These are phyloP conservation scores for Blera fallax DNA, from an alignment of 2,888 invertebrate species.

Conservation along the genomic window DNA sequence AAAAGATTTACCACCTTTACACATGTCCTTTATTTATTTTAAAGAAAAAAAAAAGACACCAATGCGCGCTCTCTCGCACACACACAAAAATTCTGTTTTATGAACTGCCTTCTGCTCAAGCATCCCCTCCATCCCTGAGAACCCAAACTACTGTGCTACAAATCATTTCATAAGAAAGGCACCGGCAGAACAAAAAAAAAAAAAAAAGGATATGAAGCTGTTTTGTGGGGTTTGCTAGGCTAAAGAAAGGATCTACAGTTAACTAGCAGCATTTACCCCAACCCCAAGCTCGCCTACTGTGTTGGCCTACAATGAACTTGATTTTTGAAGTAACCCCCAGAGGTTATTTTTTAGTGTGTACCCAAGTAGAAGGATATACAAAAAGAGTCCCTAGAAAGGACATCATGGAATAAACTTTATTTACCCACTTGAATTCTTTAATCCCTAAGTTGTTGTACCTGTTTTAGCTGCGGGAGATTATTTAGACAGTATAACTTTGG, in stretches of 20 bases:
- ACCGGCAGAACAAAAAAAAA: not conserved
- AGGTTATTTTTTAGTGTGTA: constrained; percentile 60
- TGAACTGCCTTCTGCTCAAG: not conserved
- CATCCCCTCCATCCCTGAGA: not conserved
- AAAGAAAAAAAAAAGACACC: constrained; percentile 17
- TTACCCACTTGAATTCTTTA: constrained; percentile 72
- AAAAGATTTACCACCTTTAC: constrained; percentile 50
- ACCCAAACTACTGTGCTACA: constrained; percentile 55
- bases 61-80: not conserved
- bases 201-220: constrained; percentile 30
- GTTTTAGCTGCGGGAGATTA: constrained; percentile 72
- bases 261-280: constrained; percentile 55
- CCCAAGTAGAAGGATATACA: constrained; percentile 64
- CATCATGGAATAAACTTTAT: constrained; percentile 71
- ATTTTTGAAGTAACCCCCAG: constrained; percentile 70
- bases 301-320: constrained; percentile 65
- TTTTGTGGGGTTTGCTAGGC: constrained; percentile 34
- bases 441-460: constrained; percentile 69
- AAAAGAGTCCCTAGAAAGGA: constrained; percentile 66
- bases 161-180: constrained; percentile 54
- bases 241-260: constrained; percentile 46
- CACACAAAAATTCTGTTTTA: constrained; percentile 25
- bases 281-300: constrained; percentile 11
- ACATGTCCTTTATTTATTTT: constrained; percentile 43
- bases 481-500: constrained; percentile 69